Evolutionary conservation across 2,888 invertebrate genomes (phyloP), one percentile per base, ranked within the genome.

Genomic region (Ethmia dodecea): DNA sequence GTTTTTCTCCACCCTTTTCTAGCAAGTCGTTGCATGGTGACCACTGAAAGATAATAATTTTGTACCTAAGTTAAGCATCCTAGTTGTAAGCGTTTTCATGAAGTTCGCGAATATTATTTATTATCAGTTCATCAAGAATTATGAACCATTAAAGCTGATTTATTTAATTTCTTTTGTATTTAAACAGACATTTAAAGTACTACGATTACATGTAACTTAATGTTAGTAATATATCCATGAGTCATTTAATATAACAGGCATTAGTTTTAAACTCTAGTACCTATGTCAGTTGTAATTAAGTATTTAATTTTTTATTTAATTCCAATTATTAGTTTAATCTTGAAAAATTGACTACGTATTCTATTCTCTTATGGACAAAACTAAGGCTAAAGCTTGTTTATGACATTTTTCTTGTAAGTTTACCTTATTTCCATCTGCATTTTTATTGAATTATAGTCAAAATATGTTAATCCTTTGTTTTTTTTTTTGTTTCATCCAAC

Each of bases 361-460:
- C 64, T 71, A 59, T 74, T 68, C 66, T 70, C 53, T 68, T 74
- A 72, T 71, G 73, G 77, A 80, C 72, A 71, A 80, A 79, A 71
- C 60, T 79, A 78, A 77, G 72, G 67, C 67, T 73, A 70, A 77
- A 76, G 73, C 79, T 78, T 81, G 74, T 78, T 75, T 76, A 76
- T 81, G 83, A 84, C 81, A 81, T 84, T 80, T 72, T 73, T 78
- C 75, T 77, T 83, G 69, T 83, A 81, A 81, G 81, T 79, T 83
- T 70, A 78, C 69, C 74, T 83, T 80, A 80, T 81, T 83, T 84
- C 79, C 81, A 83, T 83, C 81, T 79, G 84, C 86, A 86, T 86
- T 86, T 84, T 83, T 86, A 80, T 80, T 84, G 81, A 84, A 86
- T 80, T 86, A 86, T 84, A 86, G 83, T 81, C 84, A 86, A 81